Conservation (phyloP, 2,888 invertebrate species). For the Mimas tiliae region DNA sequence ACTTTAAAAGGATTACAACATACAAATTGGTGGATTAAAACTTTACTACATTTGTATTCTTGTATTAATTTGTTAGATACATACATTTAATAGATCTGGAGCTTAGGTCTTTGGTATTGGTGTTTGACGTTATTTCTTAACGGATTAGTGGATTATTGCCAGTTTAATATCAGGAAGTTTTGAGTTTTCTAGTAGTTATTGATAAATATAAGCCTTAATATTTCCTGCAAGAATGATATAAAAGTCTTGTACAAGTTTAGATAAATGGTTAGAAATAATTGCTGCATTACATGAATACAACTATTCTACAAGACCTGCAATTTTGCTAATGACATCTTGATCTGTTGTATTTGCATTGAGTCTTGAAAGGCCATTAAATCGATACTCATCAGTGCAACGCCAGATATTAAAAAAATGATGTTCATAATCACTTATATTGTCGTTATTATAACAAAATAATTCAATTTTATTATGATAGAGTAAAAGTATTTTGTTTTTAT, state of each 20-base stretch:
- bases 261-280: background rate
- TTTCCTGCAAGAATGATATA: background rate
- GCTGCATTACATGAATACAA: background rate
- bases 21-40: slow-evolving; percentile 28
- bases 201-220: background rate
- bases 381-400: too few species aligned
- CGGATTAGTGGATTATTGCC: slow-evolving; percentile 2
- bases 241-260: background rate
- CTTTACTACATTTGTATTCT: slow-evolving; percentile 22
- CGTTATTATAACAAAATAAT: background rate
- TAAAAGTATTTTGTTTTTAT: too few species aligned
- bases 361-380: background rate
- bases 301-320: background rate
- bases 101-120: background rate
- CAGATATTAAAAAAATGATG: background rate
- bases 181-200: background rate
- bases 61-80: slow-evolving; percentile 12
- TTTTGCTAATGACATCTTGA: background rate
- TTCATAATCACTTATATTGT: background rate
- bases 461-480: background rate
- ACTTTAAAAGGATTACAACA: slow-evolving; percentile 37
- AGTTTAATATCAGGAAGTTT: background rate
- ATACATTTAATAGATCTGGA: background rate
- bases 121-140: background rate
- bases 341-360: background rate